Evolutionary conservation across 2,797 vertebrate genomes (phyloP), one percentile per base, ranked within the genome.

Genomic region (Malurus splendens): DNA sequence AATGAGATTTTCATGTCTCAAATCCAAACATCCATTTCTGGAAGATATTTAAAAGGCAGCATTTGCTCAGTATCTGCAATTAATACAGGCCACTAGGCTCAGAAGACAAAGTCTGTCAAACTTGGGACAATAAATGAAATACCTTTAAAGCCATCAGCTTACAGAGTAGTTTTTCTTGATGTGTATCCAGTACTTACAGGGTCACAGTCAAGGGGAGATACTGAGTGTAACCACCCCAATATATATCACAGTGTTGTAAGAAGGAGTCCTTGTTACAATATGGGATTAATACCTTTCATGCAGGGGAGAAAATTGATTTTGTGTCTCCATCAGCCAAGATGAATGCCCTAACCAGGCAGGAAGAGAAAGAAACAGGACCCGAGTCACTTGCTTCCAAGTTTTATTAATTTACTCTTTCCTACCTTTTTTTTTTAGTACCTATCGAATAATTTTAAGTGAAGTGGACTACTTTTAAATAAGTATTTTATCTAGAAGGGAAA

Each of bases 271-370:
- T 72, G 16, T 71, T 87, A 61, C 54, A 80, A 9, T 80, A 51
- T 17, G 25, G 72, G 65, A 80, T 91, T 82, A 74, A 80, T 90
- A n/a, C 55, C n/a, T 65, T 86, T 80, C 51, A 65, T 65, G 61
- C 12, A 74, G 36, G 28, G 14, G 12, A 87, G 16, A 85, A 85
- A 74, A 93, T 48, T 82, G 89, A 89, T 90, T 92, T 82, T 90
- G 51, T 89, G 84, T 44, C 66, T 85, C 47, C 61, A 55, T 77
- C 78, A 89, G 12, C 36, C 0, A 5, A 77, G 68, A 93, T 72
- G 57, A 89, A 90, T 91, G 57, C 41, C 19, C 24, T 65, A 80
- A 57, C 33, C 41, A 82, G 32, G 32, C 47, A 14, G 38, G n/a
- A 87, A 90, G 72, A 82, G 30, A 83, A 87, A 61, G 36, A 68